Percentiles rank a stretch among this genome's conserved stretches.
Conservation (phyloP, 2,888 invertebrate species). For the Dicycla oo region DNA sequence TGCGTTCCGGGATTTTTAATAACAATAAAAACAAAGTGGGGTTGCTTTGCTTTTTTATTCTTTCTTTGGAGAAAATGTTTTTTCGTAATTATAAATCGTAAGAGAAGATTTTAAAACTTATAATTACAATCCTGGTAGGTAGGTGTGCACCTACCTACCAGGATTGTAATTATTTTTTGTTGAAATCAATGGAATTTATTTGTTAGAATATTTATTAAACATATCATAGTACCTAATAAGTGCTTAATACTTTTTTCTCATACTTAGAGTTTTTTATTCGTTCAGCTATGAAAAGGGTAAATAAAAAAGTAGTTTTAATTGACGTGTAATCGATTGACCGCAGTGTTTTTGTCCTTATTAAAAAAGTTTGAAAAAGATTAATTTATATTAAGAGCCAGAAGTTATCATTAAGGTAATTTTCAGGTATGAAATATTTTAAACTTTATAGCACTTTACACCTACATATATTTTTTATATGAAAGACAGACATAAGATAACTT, state of each 20-base stretch:
- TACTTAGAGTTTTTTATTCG: not conserved
- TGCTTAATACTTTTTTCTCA: not conserved
- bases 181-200: not conserved
- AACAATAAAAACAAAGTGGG: conserved; percentile 29
- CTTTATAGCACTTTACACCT: not conserved
- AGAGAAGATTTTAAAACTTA: not conserved
- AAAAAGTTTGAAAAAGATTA: not conserved
- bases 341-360: not conserved
- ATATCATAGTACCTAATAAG: no score
- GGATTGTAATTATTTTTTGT: not conserved
- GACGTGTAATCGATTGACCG: not conserved
- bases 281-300: not conserved
- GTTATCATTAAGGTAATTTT: not conserved
- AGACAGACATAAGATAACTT: not conserved
- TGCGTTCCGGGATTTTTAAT: conserved; percentile 39
- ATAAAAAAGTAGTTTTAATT: not conserved
- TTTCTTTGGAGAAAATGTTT: not conserved
- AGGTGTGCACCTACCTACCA: no score
- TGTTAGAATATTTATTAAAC: not conserved
- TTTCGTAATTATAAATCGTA: not conserved
- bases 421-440: not conserved
- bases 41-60: conserved; percentile 2
- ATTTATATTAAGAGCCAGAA: not conserved
- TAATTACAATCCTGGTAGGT: no score
- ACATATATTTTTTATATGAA: not conserved